These are phyloP conservation scores for Muntiacus muntjak DNA, from an alignment of 2,113 vertebrate genomes.

Conservation along the genomic window DNA sequence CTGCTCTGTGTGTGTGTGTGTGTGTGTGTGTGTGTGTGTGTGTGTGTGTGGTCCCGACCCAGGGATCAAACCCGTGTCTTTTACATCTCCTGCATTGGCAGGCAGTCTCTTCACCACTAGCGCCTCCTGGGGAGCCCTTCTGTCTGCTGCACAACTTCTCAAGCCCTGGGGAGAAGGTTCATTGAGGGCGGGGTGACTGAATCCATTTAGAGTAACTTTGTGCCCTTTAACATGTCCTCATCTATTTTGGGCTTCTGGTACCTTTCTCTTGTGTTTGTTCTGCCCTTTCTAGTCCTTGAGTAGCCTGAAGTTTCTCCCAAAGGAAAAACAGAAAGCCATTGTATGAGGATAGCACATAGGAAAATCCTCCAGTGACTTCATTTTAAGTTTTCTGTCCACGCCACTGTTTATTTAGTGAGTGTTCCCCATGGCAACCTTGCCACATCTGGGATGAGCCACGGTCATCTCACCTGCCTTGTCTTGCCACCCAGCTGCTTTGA, in stretches of 20 bases:
- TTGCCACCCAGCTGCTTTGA: not conserved
- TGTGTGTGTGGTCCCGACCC: rapidly evolving
- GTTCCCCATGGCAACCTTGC: not conserved
- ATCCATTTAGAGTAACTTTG: not conserved
- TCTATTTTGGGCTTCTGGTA: not conserved
- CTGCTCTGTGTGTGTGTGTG: not conserved
- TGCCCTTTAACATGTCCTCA: not conserved
- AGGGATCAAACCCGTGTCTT: not conserved
- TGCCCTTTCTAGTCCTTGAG: not conserved
- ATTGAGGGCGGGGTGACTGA: not conserved
- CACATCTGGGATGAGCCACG: not conserved
- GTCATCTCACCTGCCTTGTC: not conserved
- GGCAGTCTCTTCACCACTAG: not conserved
- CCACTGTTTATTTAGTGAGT: not conserved
- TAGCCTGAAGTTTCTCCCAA: not conserved
- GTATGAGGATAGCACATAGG: not conserved
- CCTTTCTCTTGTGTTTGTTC: not conserved
- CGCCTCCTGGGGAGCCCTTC: not conserved
- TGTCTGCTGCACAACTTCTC: not conserved
- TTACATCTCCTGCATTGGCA: not conserved
- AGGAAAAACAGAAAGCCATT: not conserved
- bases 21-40: rapidly evolving
- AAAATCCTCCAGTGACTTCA: slow-evolving; percentile 29
- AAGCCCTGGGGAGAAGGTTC: not conserved
- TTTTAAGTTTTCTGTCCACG: not conserved